phyloP scores from a whole-genome alignment of 1,140 invertebrate genomes.

The Protaetia brevitarsis region DNA sequence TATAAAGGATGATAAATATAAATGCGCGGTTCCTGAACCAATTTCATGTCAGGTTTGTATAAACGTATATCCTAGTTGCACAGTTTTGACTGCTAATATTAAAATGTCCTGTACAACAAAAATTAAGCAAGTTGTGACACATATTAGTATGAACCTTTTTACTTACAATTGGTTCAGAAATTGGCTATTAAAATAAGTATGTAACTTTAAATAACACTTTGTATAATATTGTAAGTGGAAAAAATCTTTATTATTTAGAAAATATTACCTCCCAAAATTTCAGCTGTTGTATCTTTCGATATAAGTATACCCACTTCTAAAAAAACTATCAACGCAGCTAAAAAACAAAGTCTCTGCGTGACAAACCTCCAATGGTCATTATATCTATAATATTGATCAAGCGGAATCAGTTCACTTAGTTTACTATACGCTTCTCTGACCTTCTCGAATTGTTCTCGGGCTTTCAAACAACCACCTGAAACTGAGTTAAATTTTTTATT shows the following conservation, averaged over 20 bases:
- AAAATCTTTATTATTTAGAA: slow-evolving; percentile 30
- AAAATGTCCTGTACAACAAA: too few species aligned
- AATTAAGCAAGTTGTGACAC: too few species aligned
- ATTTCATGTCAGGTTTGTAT: too few species aligned
- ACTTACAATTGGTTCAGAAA: too few species aligned
- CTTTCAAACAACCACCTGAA: slow-evolving; percentile 55
- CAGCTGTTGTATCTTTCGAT: slow-evolving; percentile 70
- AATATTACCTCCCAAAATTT: slow-evolving; percentile 71
- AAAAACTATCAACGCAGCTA: slow-evolving; percentile 75
- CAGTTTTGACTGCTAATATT: too few species aligned
- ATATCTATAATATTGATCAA: slow-evolving; percentile 74
- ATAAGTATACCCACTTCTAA: slow-evolving; percentile 74
- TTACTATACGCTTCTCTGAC: slow-evolving; percentile 58
- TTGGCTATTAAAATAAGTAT: too few species aligned
- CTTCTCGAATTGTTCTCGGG: slow-evolving; percentile 56
- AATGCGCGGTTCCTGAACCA: too few species aligned
- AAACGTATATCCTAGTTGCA: too few species aligned
- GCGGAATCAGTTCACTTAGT: slow-evolving; percentile 59
- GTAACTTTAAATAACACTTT: too few species aligned
- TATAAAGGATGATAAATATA: background rate
- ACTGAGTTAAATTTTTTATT: slow-evolving; percentile 49
- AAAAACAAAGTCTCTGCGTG: slow-evolving; percentile 75
- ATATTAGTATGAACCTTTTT: too few species aligned
- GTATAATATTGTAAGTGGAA: too few species aligned
- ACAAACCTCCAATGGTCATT: slow-evolving; percentile 84